Evolutionary conservation across 2,888 invertebrate genomes (phyloP), one percentile per base, ranked within the genome.

Genomic region (Boloria euphrosyne): DNA sequence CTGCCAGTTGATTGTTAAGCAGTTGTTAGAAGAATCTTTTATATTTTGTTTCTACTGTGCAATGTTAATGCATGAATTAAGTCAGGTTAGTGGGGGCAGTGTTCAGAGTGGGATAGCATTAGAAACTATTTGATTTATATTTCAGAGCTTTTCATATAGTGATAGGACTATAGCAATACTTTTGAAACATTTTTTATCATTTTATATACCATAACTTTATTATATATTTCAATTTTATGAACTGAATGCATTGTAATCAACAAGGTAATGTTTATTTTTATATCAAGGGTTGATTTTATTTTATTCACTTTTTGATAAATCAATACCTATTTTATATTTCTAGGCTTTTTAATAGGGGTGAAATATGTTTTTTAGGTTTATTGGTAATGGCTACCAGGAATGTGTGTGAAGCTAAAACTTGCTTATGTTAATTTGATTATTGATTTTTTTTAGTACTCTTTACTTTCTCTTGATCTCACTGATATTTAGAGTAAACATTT

Each of bases 221-320:
- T 79, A 71, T 80, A 76, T 80, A 80, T 69, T 79, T 77, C 72
- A 75, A 83, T 83, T 84, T 81, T 85, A 82, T 80, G 77, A 78
- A 76, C 75, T 77, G 75, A 78, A 81, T 78, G 77, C 74, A 78
- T 75, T 77, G 71, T 78, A 84, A 86, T 87, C 85, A 81, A 80
- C 78, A 81, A 80, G 75, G 72, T 75, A 76, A 73, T 82, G 81
- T 84, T 83, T 83, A 83, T 84, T 67, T 76, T 85, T 86, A 80
- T 86, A 84, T 73, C 79, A 78, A 78, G 80, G 79, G 79, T 80
- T 81, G 78, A 77, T 85, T 86, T 84, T 83, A 79, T 84, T 86
- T 83, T 81, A 81, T 83, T 85, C 79, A 80, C 79, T 77, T 77
- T 76, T 75, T 68, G 72, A 74, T 58, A 81, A 84, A 86, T 87